Conservation (phyloP, 2,797 vertebrate species). For the Adrianichthys oophorus region DNA sequence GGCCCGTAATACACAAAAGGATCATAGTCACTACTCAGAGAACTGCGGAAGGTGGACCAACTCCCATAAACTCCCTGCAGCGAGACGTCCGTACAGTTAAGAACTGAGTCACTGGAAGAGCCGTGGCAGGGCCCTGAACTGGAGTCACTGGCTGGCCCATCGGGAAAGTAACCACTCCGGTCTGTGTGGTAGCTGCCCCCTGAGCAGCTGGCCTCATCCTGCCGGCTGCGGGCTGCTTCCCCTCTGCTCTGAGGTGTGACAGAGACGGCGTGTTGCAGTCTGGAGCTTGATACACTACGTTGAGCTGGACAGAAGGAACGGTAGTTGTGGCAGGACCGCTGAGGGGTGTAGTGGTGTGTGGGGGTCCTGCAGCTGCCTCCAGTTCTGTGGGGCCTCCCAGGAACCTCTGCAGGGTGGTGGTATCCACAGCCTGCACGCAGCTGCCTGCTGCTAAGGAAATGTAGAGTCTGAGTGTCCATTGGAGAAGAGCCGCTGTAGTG, state of each 20-base stretch:
- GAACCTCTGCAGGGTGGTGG: constrained; percentile 62
- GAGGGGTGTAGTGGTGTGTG: constrained; percentile 67
- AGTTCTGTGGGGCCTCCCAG: constrained; percentile 72
- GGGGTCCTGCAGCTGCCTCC: constrained; percentile 67
- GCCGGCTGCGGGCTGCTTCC: constrained; percentile 66
- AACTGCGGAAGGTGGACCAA: constrained; percentile 96
- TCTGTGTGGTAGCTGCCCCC: constrained; percentile 92
- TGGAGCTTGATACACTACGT: constrained; percentile 64
- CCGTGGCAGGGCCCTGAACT: constrained; percentile 96
- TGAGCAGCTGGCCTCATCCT: constrained; percentile 87
- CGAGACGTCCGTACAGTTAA: constrained; percentile 94
- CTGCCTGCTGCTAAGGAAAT: constrained; percentile 79
- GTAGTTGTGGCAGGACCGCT: constrained; percentile 76
- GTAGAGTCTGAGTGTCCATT: constrained; percentile 78
- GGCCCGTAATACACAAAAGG: constrained; percentile 87
- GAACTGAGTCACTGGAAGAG: constrained; percentile 94
- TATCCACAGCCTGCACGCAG: constrained; percentile 72
- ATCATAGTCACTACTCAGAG: constrained; percentile 95
- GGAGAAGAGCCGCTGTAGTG: constrained; percentile 83
- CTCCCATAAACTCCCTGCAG: constrained; percentile 94
- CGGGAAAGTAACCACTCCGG: constrained; percentile 92
- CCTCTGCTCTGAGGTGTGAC: constrained; percentile 37
- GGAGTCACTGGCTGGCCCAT: constrained; percentile 94
- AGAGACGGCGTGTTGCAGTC: constrained; percentile 62
- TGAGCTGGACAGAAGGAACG: constrained; percentile 72